Evolutionary conservation across 2,888 invertebrate species (phyloP), one percentile per base, ranked within the genome.

Genomic region (Drosophila ezoana): DNA sequence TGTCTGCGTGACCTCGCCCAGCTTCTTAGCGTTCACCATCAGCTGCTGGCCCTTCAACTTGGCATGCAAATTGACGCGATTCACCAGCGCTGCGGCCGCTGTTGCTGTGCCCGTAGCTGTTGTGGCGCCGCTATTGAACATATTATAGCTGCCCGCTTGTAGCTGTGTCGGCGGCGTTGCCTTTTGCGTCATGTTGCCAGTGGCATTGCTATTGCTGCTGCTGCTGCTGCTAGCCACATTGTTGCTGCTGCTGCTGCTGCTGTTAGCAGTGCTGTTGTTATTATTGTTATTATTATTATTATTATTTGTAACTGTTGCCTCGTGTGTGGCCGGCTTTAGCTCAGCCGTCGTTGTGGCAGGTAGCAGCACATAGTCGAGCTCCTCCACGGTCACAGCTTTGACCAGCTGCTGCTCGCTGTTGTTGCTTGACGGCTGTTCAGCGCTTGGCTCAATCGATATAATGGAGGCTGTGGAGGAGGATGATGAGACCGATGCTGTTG

Each of bases 1-100:
- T 5, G 94, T 94, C 89, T 94, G 94, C 2, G 94, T 93, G 1
- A 94, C 94, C 79, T 94, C 94, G 57, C 94, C 68, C 41, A 87
- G 51, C 62, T 89, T 90, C 51, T 91, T 91, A 33, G 89, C 75
- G 20, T 87, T 88, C 10, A 90, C 81, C 79, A 90, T 75, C 44
- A 90, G 56, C 23, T 85, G 88, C 37, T 89, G 86, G 20, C 81
- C 89, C 60, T 90, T 90, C 38, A 90, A 62, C 16, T 83, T 81
- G 0, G 82, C 20, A 43, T 82, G 76, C 32, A 86, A 61, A 47
- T 76, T 82, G 18, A 87, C 77, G n/a, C 87, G 79, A 57, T 83
- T 86, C 1, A 86, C 35, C 23, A 85, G 33, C 13, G 86, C 68
- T 28, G 79, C 72, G 16, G 83, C 60, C 2, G 75, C 53, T 28